Base-by-base conservation (phyloP, 2,113 vertebrate species). In the Ammodytes dubius region DNA sequence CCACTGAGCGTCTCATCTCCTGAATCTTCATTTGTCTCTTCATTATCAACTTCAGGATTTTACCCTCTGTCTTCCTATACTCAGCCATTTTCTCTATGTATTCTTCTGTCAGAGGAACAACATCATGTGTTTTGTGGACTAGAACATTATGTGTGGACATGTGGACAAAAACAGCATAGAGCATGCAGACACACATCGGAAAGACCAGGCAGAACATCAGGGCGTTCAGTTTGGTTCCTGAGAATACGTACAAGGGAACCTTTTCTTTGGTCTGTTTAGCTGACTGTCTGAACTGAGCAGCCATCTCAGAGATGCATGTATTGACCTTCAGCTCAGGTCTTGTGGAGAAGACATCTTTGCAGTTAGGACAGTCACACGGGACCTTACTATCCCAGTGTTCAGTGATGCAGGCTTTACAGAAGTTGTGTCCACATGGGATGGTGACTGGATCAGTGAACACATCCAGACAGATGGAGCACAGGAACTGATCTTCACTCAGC, bases 101-200 rank as follows among this genome's bases (percentile, higher is more conserved):
- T 61, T 61, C 59, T n/a, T 61, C 59, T 43, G 15, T 43, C 59
- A 61, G 59, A 61, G 59, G 59, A 61, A 61, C 59, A 61, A 61
- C 59, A 61, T 43, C 7, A n/a, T 61, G 59, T 4, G 14, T 43
- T 40, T 74, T 74, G 47, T 74, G 71, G 15, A 63, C 37, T n/a
- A n/a, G n/a, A n/a, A n/a, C n/a, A n/a, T n/a, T n/a, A n/a, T n/a
- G n/a, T n/a, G n/a, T n/a, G n/a, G n/a, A n/a, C n/a, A n/a, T n/a
- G n/a, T n/a, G 71, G 15, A 63, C 37, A 9, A n/a, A 42, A 53
- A 15, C 8, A 4, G 49, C 43, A 59, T 49, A 63, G 12, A 63
- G 37, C 6, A n/a, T 63, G 46, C 46, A 74, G 13, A 27, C 27
- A 27, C 1, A 27, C 2, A 27, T 27, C 27, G 27, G 27, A 27